Conservation (phyloP, 64 coral and sea anemone species). For the Acropora tenuis region DNA sequence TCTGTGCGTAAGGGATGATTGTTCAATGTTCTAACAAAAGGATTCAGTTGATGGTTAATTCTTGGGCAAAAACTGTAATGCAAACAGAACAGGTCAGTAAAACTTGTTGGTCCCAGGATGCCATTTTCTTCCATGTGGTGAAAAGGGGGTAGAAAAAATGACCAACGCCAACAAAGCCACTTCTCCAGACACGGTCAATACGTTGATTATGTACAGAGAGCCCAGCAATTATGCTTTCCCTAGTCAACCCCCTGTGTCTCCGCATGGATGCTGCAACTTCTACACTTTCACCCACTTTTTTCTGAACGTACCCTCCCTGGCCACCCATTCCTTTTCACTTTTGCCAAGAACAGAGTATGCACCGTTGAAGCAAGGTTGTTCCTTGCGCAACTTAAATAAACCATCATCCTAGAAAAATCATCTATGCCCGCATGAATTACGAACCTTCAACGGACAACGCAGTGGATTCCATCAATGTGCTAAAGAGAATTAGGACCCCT, state of each 20-base stretch:
- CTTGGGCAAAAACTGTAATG: conserved; percentile 32
- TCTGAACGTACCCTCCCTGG: not conserved
- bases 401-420: conserved; percentile 13
- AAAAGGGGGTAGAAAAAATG: conserved; percentile 17
- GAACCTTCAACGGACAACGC: not conserved
- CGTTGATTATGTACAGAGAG: conserved; percentile 23
- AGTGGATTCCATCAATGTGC: conserved; percentile 31
- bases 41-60: conserved; percentile 21
- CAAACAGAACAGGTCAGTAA: not conserved
- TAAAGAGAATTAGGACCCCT: not conserved
- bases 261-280: conserved; percentile 1
- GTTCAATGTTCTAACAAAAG: conserved; percentile 4
- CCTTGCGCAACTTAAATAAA: not conserved
- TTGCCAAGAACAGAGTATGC: not conserved
- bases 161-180: not conserved
- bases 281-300: conserved; percentile 19
- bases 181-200: conserved; percentile 18
- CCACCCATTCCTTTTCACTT: not conserved
- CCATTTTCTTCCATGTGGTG: conserved; percentile 4
- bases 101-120: not conserved
- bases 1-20: conserved; percentile 34
- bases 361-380: conserved; percentile 11
- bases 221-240: conserved; percentile 25
- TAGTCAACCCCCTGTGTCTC: not conserved
- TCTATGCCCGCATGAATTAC: conserved; percentile 32